phyloP scores from a whole-genome alignment of 1,140 invertebrate genomes.

The Dufourea novaeangliae region DNA sequence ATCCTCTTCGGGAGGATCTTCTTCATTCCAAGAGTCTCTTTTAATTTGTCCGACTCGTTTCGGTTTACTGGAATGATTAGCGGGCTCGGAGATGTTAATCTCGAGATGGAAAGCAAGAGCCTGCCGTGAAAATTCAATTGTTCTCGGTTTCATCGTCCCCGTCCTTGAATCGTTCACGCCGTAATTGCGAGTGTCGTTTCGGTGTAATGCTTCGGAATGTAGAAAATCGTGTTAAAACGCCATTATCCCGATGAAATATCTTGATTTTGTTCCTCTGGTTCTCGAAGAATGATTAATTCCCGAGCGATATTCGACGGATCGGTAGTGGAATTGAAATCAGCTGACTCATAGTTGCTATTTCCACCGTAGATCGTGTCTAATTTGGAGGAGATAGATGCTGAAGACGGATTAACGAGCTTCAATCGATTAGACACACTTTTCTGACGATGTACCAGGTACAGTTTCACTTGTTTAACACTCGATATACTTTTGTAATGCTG shows the following conservation, averaged over 20 bases:
- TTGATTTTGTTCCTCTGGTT: neutral
- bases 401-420: no score
- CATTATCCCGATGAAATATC: neutral
- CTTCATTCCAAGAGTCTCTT: neutral
- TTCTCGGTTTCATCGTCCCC: neutral
- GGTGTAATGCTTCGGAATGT: neutral
- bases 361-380: no score
- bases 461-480: no score
- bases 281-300: neutral
- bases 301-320: no score
- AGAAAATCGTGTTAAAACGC: neutral
- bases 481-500: no score
- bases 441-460: no score
- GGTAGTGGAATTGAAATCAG: no score
- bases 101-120: neutral
- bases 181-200: neutral
- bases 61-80: neutral
- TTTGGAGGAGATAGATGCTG: no score
- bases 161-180: neutral
- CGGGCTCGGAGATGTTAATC: neutral
- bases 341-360: no score
- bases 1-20: neutral
- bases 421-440: no score
- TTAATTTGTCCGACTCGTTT: neutral
- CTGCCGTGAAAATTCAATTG: neutral